A percentile compares a stretch with the other conserved stretches of the same genome.
These are phyloP conservation scores for Toxotes chatareus DNA, from an alignment of 2,113 vertebrate species.

Conservation along the genomic window DNA sequence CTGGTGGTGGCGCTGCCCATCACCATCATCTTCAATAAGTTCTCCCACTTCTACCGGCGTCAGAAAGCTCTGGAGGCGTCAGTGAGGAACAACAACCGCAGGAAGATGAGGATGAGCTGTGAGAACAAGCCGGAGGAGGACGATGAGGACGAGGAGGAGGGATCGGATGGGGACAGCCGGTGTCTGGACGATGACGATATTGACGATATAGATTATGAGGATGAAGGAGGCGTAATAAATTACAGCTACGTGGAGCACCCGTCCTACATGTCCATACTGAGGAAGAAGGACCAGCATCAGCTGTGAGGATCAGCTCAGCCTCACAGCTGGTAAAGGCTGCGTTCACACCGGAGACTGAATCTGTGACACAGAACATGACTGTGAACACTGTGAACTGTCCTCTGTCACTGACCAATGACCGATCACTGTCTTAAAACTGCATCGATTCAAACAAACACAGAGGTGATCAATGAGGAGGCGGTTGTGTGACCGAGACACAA, in stretches of 20 bases:
- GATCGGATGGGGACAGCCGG: slow-evolving; percentile 69
- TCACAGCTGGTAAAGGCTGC: no score
- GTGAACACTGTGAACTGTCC: no score
- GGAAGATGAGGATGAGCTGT: slow-evolving; percentile 46
- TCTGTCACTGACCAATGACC: neutral
- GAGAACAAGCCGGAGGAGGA: slow-evolving; percentile 52
- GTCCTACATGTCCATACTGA: slow-evolving; percentile 39
- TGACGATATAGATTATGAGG: slow-evolving; percentile 56
- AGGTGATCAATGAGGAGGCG: neutral
- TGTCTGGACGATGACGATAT: slow-evolving; percentile 70
- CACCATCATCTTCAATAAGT: slow-evolving; percentile 99
- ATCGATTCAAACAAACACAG: neutral
- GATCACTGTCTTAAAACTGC: neutral
- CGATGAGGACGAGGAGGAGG: slow-evolving; percentile 46
- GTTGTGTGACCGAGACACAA: neutral
- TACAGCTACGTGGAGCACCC: slow-evolving; percentile 80
- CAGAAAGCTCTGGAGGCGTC: slow-evolving; percentile 97
- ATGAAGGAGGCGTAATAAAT: slow-evolving; percentile 76
- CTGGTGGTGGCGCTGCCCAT: slow-evolving; percentile 96
- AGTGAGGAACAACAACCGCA: slow-evolving; percentile 89
- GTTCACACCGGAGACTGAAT: neutral
- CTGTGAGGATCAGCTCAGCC: slow-evolving; percentile 36
- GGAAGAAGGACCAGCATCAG: slow-evolving; percentile 53
- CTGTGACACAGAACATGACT: neutral
- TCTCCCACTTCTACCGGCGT: slow-evolving; percentile 96